Conservation (phyloP, 2,888 invertebrate genomes). For the Caprella mutica region DNA sequence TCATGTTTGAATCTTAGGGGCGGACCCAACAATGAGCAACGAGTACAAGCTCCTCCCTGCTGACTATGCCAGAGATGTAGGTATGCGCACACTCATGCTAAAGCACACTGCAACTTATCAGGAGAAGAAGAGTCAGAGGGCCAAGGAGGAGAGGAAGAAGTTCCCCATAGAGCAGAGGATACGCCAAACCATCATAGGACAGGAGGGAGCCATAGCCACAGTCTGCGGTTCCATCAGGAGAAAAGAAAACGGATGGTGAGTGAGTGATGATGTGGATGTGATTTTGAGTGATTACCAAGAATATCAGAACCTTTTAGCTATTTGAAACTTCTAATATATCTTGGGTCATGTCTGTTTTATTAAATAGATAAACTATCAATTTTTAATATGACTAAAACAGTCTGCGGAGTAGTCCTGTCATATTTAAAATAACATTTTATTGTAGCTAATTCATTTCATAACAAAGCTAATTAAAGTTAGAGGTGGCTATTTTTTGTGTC, state of each 20-base stretch:
- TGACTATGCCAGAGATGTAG: slow-evolving; percentile 57
- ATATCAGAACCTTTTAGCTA: no score
- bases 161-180: slow-evolving; percentile 74
- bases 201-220: slow-evolving; percentile 65
- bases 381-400: no score
- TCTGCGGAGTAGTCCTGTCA: no score
- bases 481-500: no score
- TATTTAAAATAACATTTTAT: no score
- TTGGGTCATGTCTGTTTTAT: no score
- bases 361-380: no score
- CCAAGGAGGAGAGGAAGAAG: slow-evolving; percentile 64
- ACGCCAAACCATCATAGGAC: slow-evolving; percentile 71
- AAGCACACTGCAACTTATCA: slow-evolving; percentile 43
- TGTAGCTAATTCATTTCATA: no score
- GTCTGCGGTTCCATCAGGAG: slow-evolving; percentile 73
- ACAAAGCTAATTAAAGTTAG: no score
- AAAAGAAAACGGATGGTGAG: slow-evolving; percentile 82
- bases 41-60: slow-evolving; percentile 63
- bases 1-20: slow-evolving; percentile 37
- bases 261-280: no score
- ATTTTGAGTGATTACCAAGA: no score
- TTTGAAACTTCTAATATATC: no score
- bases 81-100: slow-evolving; percentile 50
- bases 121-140: slow-evolving; percentile 48
- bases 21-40: slow-evolving; percentile 61